Base-by-base conservation (phyloP, 2,797 vertebrate species). In the Naso thynnoides region DNA sequence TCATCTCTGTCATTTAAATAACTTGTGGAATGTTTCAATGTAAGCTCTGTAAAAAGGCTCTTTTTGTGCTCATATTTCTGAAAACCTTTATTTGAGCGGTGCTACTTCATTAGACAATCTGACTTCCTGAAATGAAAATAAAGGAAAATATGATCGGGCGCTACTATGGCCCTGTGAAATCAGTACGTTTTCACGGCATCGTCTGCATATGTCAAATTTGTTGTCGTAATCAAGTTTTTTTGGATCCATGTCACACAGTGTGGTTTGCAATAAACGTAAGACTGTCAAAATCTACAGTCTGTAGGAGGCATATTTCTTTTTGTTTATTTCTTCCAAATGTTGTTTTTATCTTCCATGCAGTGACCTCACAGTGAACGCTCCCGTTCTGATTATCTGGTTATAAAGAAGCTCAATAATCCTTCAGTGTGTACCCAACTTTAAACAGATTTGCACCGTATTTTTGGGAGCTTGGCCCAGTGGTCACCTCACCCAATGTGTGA, bases 401-500 rank as follows among this genome's bases (percentile, higher is more conserved):
- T 11, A 14, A 58, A 56, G 31, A 4, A 24, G 29, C 36, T 50
- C 6, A 27, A 16, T 2, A 16, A 33, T 26, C 14, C 36, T 15
- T 44, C 44, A 36, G 8, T 21, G 29, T 33, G 26, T 56, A 23
- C 19, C 36, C 3, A 23, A 18, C 24, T 36, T 53, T 16, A 11
- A 41, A 36, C 44, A 62, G 65, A 56, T 27, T n/a, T 67, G 23
- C 8, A 60, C 24, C 23, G 7, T 53, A 5, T 31, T 68, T 52
- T 13, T 11, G 42, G 31, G 60, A 54, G n/a, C 41, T 18, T 33
- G 24, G 54, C 63, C 41, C 31, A 1, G 33, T 41, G 10, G 59
- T 78, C 74, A 73, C 73, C 45, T 38, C 15, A 14, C 23, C 8
- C n/a, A 23, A 45, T 14, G 24, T 44, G 53, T 45, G 56, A 61